These are phyloP conservation scores for Menura novaehollandiae DNA, from an alignment of 2,113 vertebrate genomes.

Conservation along the genomic window DNA sequence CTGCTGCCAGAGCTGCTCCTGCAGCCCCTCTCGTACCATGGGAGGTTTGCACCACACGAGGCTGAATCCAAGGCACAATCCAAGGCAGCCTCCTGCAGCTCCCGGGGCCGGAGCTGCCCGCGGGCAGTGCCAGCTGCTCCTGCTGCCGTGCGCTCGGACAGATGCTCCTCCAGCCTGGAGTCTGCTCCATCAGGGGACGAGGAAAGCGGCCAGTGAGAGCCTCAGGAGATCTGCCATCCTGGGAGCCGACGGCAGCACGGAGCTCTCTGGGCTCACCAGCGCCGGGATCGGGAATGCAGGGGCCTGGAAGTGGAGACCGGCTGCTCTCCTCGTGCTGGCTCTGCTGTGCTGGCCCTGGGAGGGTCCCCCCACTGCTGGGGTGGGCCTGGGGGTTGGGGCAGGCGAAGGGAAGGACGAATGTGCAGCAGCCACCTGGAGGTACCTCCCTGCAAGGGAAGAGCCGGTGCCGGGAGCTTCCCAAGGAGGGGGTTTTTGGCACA, in stretches of 20 bases:
- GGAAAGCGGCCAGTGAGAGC: background rate
- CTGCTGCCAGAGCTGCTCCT: background rate
- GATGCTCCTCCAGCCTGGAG: background rate
- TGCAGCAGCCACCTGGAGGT: background rate
- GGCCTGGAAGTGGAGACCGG: rapidly evolving
- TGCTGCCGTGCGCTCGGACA: background rate
- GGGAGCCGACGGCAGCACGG: rapidly evolving
- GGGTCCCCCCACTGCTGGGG: rapidly evolving
- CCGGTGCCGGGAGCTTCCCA: rapidly evolving
- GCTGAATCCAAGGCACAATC: background rate
- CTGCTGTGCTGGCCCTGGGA: background rate
- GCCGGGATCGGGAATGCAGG: rapidly evolving
- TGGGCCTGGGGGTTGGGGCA: background rate
- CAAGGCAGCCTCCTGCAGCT: background rate
- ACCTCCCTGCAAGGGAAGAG: background rate
- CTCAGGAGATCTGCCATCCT: background rate
- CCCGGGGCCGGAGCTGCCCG: background rate
- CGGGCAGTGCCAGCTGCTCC: background rate
- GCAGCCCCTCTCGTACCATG: background rate
- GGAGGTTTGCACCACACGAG: rapidly evolving
- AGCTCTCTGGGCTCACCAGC: background rate
- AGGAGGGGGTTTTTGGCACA: background rate
- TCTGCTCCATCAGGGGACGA: background rate
- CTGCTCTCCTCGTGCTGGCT: background rate
- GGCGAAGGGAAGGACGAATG: rapidly evolving